Base-by-base conservation (phyloP, 2,113 vertebrate genomes). In the Mormyrus iriodes region DNA sequence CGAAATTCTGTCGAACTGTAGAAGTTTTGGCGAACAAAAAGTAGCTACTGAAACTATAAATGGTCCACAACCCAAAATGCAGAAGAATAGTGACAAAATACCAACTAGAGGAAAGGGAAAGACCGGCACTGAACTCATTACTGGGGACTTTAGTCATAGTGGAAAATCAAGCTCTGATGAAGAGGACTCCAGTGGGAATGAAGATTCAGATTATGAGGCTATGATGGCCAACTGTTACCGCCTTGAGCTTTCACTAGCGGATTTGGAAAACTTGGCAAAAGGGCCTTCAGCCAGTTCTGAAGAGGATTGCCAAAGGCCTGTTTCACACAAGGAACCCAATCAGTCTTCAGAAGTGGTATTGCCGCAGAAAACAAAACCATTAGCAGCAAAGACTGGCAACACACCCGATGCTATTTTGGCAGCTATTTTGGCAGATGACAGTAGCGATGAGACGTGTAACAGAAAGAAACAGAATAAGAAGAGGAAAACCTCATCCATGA, bases 341-440 rank as follows among this genome's bases (percentile, higher is more conserved):
- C 8, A 65, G 12, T 5, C 4, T 2, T 8, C 91, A 39, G 79
- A 89, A 35, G 53, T 2, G 3, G 89, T 89, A 88, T 76, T 89
- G 27, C 89, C 49, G 27, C 89, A 27, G 31, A 89, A 31, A 35
- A 0, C n/a, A 7, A 86, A 17, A 19, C 88, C 73, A 15, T 21
- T 13, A 17, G 15, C 52, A 52, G 55, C 88, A 85, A 95, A 89
- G 90, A 95, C 91, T 49, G 94, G 91, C 6, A 94, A 93, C 85
- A 93, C 58, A n/a, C 97, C 98, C 4, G 96, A 97, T 44, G 97
- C 98, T 49, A 96, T 98, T 89, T 89, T 99, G 27, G 96, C 97
- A 82, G 91, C 94, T 8, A 92, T 99, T 92, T 93, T 99, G 91
- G 92, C 91, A 44, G 96, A 96, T 1, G 91, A 95, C 87, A 93